Evolutionary conservation across 1,140 invertebrate species (phyloP).

Genomic region (Chelonus insularis): DNA sequence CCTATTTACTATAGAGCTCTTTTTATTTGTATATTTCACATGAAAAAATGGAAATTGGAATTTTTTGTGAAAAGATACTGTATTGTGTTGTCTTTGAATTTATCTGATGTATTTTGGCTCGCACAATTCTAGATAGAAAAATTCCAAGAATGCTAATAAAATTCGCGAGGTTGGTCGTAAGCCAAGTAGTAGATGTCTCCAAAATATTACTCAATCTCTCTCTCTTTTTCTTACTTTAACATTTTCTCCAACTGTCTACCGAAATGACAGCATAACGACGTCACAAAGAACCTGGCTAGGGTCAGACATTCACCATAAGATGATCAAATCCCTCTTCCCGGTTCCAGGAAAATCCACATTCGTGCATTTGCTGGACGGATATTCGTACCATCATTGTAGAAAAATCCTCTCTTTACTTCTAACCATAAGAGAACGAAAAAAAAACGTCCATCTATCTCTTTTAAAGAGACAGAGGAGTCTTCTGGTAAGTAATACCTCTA

Average conservation of each 20-base stretch:
- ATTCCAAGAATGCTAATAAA: conserved; percentile 30
- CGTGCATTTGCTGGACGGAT: conserved; percentile 26
- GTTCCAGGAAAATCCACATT: conserved; percentile 3
- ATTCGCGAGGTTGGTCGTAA: conserved; percentile 25
- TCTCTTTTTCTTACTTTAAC: conserved; percentile 10
- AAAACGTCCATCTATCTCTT: conserved; percentile 10
- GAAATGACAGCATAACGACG: conserved; percentile 22
- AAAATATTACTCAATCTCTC: conserved; percentile 13
- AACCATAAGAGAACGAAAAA: neutral
- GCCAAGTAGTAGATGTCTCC: conserved; percentile 26
- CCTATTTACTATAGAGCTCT: too few relatives aligned
- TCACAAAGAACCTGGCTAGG: conserved; percentile 14
- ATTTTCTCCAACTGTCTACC: neutral
- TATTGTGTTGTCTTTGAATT: neutral
- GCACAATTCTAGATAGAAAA: conserved; percentile 14
- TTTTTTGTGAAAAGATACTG: neutral
- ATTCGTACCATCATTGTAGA: conserved; percentile 14
- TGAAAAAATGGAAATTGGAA: too few relatives aligned
- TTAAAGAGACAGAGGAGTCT: neutral
- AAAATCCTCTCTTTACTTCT: conserved; percentile 2
- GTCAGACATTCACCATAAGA: conserved; percentile 9
- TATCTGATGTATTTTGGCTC: conserved; percentile 11
- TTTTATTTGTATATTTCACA: too few relatives aligned
- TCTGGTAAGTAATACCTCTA: neutral
- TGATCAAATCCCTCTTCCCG: neutral